Percentiles rank a stretch among this genome's conserved stretches.
These are phyloP conservation scores for Arizona elegans DNA, from an alignment of 2,113 vertebrate species.

Conservation along the genomic window DNA sequence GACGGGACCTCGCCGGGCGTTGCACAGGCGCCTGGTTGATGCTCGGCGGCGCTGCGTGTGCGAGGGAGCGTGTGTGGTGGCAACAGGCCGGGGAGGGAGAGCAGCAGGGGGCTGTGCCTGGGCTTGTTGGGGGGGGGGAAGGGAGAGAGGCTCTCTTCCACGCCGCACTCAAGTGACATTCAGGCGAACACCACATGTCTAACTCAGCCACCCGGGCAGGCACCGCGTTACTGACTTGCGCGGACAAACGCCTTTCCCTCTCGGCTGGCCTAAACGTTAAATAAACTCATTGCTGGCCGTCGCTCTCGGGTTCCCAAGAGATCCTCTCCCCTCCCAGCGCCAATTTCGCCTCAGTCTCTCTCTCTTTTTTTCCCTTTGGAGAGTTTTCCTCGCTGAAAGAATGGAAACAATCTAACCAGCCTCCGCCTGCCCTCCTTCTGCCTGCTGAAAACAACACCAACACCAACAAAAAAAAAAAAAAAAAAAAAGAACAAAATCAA, in stretches of 20 bases:
- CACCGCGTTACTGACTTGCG: background rate
- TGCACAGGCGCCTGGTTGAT: background rate
- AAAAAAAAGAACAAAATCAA: no score
- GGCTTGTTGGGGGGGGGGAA: no score
- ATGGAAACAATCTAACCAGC: background rate
- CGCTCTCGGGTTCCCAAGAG: background rate
- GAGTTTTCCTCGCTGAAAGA: background rate
- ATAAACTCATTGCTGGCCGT: background rate
- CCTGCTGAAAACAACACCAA: background rate
- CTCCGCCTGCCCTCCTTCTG: background rate
- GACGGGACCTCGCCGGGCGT: background rate
- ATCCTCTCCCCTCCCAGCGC: background rate
- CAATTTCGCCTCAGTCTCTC: background rate
- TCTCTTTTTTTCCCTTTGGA: background rate
- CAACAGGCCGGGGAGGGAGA: background rate
- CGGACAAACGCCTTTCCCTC: background rate
- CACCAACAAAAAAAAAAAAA: no score
- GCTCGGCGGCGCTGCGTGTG: background rate
- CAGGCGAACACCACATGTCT: background rate
- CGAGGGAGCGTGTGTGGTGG: background rate
- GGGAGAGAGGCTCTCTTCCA: conserved; percentile 7
- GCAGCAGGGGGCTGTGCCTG: background rate
- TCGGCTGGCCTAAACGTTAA: background rate
- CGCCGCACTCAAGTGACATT: conserved; percentile 44
- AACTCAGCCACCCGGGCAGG: conserved; percentile 24